Evolutionary conservation across 2,888 invertebrate genomes (phyloP), one percentile per base, ranked within the genome.

Genomic region (Parelbella ahira): DNA sequence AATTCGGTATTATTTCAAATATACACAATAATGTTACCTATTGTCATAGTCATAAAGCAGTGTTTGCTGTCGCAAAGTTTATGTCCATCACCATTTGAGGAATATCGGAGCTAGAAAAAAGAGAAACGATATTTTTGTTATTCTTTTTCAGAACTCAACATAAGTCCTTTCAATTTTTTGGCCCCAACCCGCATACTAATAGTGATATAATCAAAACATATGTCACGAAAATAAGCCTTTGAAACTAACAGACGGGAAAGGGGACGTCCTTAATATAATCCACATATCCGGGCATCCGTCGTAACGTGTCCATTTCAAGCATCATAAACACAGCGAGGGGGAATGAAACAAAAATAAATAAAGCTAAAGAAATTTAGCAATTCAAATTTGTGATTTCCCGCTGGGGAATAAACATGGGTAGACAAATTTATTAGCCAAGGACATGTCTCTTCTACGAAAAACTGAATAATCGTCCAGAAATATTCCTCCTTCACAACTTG

Each of bases 331-430:
- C 19, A 13, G 32, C 24, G n/a, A n/a, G 19, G 33, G 28, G 30
- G 28, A 30, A 30, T 30, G 9, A 37, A 36, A 29, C 25, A 45
- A 50, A 50, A 33, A 33, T 34, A 34, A 49, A 45, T 25, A 25
- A 37, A 37, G 42, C 32, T 25, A 37, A 34, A 48, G 27, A 25
- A 37, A 28, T 50, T 51, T 44, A 47, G 43, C 51, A 50, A 51
- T 49, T 51, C 50, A 48, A 48, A 50, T 50, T 46, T 42, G 37
- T 42, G 46, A 51, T 49, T 49, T 47, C 48, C 48, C 49, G 19
- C 24, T 45, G 39, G 42, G 21, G 42, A 24, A 49, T 39, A 46
- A 48, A 51, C 39, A 46, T 28, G n/a, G 3, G 13, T 21, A 21
- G 5, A 33, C 13, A 32, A 20, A 32, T 29, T 33, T 39, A 33